Evolutionary conservation across 37 sponge, comb jelly and placozoan genomes (phyloP).

Genomic region (Ephydatia muelleri): DNA sequence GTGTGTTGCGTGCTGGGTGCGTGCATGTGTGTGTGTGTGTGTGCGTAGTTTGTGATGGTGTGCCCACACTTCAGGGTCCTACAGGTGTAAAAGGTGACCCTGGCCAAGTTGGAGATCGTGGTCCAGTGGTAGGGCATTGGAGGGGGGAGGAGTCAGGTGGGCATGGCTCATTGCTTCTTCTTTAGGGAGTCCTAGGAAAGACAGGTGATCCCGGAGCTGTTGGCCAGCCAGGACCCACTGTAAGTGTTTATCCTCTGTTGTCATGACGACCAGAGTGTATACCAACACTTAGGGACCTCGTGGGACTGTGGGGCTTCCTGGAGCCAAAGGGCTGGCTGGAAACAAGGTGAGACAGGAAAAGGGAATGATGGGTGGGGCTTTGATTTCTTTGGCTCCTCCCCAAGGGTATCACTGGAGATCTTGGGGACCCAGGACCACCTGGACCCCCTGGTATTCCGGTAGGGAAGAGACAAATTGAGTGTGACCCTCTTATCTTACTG

Average conservation of each 20-base stretch:
- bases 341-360: neutral
- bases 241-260: slow-evolving; percentile 1
- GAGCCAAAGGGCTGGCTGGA: slow-evolving; percentile 5
- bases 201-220: slow-evolving; percentile 41
- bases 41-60: neutral
- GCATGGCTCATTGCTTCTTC: slow-evolving; percentile 17
- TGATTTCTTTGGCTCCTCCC: neutral
- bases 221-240: slow-evolving; percentile 42
- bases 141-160: slow-evolving; percentile 10
- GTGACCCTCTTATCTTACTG: neutral
- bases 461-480: neutral
- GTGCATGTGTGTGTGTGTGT: neutral
- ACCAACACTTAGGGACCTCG: neutral
- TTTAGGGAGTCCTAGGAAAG: slow-evolving; percentile 30
- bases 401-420: slow-evolving; percentile 46
- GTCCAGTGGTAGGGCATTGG: slow-evolving; percentile 20
- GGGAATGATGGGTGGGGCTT: neutral
- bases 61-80: slow-evolving; percentile 19
- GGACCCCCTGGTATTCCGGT: slow-evolving; percentile 62
- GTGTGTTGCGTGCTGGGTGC: too few relatives aligned
- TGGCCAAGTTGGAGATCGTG: slow-evolving; percentile 56
- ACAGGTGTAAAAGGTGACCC: slow-evolving; percentile 39
- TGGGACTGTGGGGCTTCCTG: slow-evolving; percentile 21
- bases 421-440: slow-evolving; percentile 44
- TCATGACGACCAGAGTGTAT: neutral